Percentiles rank a stretch among this genome's conserved stretches.
Conservation (phyloP, 1,140 invertebrate species). For the Lepidurus couesii region DNA sequence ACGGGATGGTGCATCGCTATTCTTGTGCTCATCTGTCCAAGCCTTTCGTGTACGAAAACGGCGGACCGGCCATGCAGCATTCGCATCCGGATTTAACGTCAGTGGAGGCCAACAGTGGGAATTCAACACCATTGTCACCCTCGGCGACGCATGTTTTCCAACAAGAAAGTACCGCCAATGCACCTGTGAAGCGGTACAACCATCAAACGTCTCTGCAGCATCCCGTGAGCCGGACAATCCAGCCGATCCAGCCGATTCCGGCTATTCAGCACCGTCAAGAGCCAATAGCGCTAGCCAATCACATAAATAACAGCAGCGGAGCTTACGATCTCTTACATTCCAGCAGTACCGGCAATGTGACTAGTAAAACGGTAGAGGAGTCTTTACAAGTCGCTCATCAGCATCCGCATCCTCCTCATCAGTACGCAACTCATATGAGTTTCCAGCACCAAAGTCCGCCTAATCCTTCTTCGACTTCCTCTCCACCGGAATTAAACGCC, state of each 20-base stretch:
- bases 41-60: not conserved
- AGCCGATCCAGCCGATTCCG: not conserved
- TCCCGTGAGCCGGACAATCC: not conserved
- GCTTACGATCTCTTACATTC: not conserved
- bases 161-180: not conserved
- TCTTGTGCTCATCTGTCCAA: not conserved
- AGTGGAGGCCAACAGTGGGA: not conserved
- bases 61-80: not conserved
- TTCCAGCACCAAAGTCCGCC: slow-evolving; percentile 13
- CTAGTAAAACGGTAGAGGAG: not conserved
- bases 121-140: not conserved
- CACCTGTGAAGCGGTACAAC: not conserved
- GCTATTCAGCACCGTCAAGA: not conserved
- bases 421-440: not conserved
- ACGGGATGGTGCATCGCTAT: slow-evolving; percentile 1
- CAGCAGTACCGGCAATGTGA: not conserved
- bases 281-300: not conserved
- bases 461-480: not conserved
- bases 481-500: slow-evolving; percentile 13
- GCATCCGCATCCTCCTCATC: not conserved
- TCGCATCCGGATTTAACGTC: not conserved
- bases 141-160: not conserved
- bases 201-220: not conserved
- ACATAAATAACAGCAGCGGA: not conserved
- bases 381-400: not conserved